phyloP scores from a whole-genome alignment of 2,797 vertebrate species.

The Threskiornis aethiopicus region DNA sequence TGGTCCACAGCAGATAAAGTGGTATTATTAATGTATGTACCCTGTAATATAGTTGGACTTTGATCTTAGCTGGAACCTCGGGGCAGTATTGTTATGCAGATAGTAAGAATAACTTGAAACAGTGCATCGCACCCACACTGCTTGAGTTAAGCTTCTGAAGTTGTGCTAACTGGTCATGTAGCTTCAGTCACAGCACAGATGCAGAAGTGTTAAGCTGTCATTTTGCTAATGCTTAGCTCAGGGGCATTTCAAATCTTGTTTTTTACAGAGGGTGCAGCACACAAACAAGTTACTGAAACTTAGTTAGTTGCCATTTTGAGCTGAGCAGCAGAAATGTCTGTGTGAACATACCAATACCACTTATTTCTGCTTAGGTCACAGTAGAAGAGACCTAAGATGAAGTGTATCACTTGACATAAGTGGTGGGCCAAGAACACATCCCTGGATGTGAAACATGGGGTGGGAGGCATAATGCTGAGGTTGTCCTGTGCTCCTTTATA shows the following conservation, averaged over 20 bases:
- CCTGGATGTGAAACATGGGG: not conserved
- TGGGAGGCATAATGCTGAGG: not conserved
- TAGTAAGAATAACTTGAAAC: not conserved
- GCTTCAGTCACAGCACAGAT: not conserved
- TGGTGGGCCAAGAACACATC: not conserved
- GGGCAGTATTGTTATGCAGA: not conserved
- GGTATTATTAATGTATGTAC: not conserved
- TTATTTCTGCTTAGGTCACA: not conserved
- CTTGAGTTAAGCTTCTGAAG: not conserved
- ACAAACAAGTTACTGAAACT: not conserved
- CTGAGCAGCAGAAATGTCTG: not conserved
- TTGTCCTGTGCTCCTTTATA: not conserved
- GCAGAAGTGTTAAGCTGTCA: not conserved
- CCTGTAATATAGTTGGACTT: not conserved
- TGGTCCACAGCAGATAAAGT: not conserved
- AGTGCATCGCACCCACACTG: not conserved
- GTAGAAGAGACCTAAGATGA: not conserved
- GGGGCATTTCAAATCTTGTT: not conserved
- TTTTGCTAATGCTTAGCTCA: not conserved
- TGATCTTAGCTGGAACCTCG: not conserved
- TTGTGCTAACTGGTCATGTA: not conserved
- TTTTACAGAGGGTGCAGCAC: not conserved
- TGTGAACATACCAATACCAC: not conserved
- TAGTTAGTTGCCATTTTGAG: not conserved
- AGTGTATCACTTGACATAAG: not conserved